Conservation (phyloP, 1,140 invertebrate genomes). For the Macrocentrus cingulum region DNA sequence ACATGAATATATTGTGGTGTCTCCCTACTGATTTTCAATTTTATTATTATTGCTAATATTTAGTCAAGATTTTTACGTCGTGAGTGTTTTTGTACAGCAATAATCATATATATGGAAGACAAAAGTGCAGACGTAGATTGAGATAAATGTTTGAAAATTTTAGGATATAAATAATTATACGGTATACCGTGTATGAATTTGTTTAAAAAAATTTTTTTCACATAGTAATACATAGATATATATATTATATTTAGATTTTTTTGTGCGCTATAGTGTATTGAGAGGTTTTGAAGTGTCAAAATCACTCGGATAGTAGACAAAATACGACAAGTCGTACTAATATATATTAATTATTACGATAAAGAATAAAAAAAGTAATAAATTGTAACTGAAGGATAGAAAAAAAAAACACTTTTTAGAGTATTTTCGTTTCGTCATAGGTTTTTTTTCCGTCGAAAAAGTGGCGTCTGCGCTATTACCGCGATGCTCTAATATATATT, state of each 20-base stretch:
- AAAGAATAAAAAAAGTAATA: constrained; percentile 12
- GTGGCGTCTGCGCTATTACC: too few relatives aligned
- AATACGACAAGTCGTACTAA: too few relatives aligned
- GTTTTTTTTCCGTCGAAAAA: not conserved
- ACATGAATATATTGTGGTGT: not conserved
- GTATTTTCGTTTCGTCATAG: constrained; percentile 23
- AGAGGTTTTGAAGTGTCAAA: too few relatives aligned
- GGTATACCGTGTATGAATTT: too few relatives aligned
- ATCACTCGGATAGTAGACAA: too few relatives aligned
- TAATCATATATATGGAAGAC: not conserved
- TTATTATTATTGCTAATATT: constrained; percentile 20
- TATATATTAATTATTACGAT: constrained; percentile 13
- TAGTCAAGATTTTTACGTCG: not conserved
- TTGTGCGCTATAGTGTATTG: too few relatives aligned
- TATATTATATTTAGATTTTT: too few relatives aligned
- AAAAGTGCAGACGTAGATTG: not conserved
- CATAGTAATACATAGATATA: not conserved
- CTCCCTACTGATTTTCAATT: constrained; percentile 48
- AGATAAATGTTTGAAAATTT: not conserved
- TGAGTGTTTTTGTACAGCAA: not conserved
- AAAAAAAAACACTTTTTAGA: constrained; percentile 22
- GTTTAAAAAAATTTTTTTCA: too few relatives aligned
- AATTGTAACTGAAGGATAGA: constrained; percentile 11
- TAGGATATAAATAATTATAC: not conserved
- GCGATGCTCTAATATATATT: too few relatives aligned